Evolutionary conservation across 2,888 invertebrate species (phyloP), one percentile per base, ranked within the genome.

Genomic region (Petrolisthes cinctipes): DNA sequence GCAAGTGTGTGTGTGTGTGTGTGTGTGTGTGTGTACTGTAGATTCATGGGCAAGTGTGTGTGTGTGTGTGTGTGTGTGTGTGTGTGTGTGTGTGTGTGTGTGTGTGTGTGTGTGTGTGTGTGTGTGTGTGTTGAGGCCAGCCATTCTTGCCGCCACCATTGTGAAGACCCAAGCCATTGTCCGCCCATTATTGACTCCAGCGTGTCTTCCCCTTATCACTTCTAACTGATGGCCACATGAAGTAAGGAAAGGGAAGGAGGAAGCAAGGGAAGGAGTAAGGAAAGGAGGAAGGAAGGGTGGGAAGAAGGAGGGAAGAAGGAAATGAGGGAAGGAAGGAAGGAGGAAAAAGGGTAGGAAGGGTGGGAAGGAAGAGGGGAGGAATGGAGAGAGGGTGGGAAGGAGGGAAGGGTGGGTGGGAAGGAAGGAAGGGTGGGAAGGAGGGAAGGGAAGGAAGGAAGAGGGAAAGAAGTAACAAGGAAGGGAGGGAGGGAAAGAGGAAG

Each of bases 21-120:
- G 37, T 37, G 37, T n/a, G n/a, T n/a, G n/a, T 37, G 37, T 37
- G 37, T 37, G n/a, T n/a, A n/a, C n/a, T n/a, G n/a, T n/a, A n/a
- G n/a, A n/a, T n/a, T n/a, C n/a, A n/a, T n/a, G n/a, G n/a, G n/a
- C n/a, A n/a, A n/a, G n/a, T n/a, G 37, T 37, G 37, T 37, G 37
- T 61, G 17, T 71, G 71, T n/a, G 71, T n/a, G 71, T 11, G 17
- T 71, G 71, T 71, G 71, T 71, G 71, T 71, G 71, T 71, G 71
- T n/a, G 71, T n/a, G n/a, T 71, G 71, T 71, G n/a, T 71, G 6
- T 20, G 71, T 6, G 17, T n/a, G 14, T n/a, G 20, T 20, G 61
- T 61, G 61, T 61, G 4, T 23, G n/a, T 23, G 17, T 20, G 73
- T 11, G 20, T 20, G 73, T 73, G 73, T n/a, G 73, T 17, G 73